Evolutionary conservation across 2,888 invertebrate genomes (phyloP), one percentile per base, ranked within the genome.

Genomic region (Lasioglossum vierecki): DNA sequence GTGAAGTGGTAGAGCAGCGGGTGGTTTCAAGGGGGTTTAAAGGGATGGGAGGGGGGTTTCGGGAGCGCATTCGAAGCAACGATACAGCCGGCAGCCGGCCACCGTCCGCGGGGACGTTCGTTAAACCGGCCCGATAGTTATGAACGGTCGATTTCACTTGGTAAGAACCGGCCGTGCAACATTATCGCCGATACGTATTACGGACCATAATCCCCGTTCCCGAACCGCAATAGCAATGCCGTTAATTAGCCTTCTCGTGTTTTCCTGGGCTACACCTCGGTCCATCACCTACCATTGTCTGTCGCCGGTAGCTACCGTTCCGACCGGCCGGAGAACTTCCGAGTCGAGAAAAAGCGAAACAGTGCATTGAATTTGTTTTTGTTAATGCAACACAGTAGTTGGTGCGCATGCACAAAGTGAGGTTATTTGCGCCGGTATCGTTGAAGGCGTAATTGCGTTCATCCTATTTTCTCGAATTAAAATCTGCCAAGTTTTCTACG

Each of bases 171-270:
- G 0, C 30, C 74, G 66, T 35, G 75, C 41, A 72, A 84, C 68
- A 73, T 79, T 87, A 78, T 87, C 66, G 66, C 57, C 84, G 91
- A 88, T 89, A 84, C 84, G 86, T 80, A 89, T 82, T 80, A 84
- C 88, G 77, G 57, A 76, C 26, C 76, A 84, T 88, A 83, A 89
- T 89, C 88, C 84, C 83, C 86, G 82, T 87, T 89, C 74, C 70
- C 83, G 80, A 82, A 88, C 84, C 88, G 84, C 89, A 86, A 77
- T 79, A 88, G 73, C 88, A 82, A 83, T 87, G 88, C 79, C 88
- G 89, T 88, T 90, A 92, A 91, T 92, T 91, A 92, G 88, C 88
- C 84, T 82, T 83, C 85, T 82, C 89, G 76, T 89, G 91, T 91
- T 91, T 91, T 91, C 88, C 66, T 85, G 73, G 66, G 60, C 57